phyloP scores from a whole-genome alignment of 1,140 invertebrate species.

The Drosophila quadrilineata region DNA sequence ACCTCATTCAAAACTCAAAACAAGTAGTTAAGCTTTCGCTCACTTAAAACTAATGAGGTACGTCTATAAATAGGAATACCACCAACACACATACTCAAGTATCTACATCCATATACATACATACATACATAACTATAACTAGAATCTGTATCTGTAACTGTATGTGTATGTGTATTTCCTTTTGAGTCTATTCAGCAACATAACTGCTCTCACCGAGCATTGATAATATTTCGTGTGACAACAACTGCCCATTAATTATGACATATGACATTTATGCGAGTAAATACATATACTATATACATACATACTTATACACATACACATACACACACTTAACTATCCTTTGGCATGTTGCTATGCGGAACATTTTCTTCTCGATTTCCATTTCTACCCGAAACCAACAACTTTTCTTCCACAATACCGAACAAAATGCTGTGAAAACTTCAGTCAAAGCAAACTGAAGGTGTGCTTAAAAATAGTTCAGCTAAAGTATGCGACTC shows the following conservation, averaged over 20 bases:
- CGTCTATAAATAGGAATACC: slow-evolving; percentile 65
- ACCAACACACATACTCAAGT: too few species aligned
- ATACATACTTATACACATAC: slow-evolving; percentile 2
- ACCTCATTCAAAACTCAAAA: slow-evolving; percentile 79
- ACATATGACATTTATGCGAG: slow-evolving; percentile 51
- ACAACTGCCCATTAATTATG: slow-evolving; percentile 68
- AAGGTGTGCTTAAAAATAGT: too few species aligned
- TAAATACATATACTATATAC: slow-evolving; percentile 20
- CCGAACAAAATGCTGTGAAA: too few species aligned
- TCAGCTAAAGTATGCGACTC: too few species aligned
- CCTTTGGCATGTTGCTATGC: too few species aligned
- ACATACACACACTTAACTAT: background rate
- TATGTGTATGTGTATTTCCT: background rate
- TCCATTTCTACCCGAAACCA: slow-evolving; percentile 2
- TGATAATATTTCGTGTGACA: slow-evolving; percentile 40
- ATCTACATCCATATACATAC: too few species aligned
- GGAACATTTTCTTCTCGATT: too few species aligned
- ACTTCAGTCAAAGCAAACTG: too few species aligned
- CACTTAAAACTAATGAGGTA: slow-evolving; percentile 78
- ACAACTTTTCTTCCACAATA: too few species aligned
- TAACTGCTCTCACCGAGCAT: slow-evolving; percentile 20
- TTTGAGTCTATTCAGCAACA: slow-evolving; percentile 4
- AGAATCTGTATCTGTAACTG: background rate
- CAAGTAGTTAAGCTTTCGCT: slow-evolving; percentile 77
- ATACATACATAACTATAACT: too few species aligned